A percentile compares a stretch with the other conserved stretches of the same genome.
Conservation (phyloP, 1,140 invertebrate species). For the Papilio aristodemus region DNA sequence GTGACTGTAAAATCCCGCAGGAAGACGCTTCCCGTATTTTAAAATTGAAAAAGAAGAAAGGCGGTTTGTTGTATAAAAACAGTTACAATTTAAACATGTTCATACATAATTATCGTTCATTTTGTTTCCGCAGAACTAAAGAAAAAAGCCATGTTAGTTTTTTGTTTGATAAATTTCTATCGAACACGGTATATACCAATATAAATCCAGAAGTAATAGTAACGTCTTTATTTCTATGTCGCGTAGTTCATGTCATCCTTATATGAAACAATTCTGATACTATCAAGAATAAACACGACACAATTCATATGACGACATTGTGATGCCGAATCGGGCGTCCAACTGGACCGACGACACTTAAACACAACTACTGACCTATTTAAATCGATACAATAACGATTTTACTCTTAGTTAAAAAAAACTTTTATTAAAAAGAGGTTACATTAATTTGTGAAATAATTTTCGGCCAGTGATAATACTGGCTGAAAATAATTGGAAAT, state of each 20-base stretch:
- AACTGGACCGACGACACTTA: constrained; percentile 10
- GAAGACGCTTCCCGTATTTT: too few relatives aligned
- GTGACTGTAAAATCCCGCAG: too few relatives aligned
- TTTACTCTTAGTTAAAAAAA: too few relatives aligned
- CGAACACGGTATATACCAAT: too few relatives aligned
- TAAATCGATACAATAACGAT: not conserved
- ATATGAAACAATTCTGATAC: constrained; percentile 20
- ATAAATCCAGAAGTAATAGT: not conserved
- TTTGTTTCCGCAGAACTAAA: too few relatives aligned
- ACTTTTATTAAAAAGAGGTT: not conserved
- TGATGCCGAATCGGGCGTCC: not conserved
- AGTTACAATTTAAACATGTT: too few relatives aligned
- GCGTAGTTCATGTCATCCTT: not conserved
- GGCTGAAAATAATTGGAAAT: not conserved
- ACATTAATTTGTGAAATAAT: not conserved
- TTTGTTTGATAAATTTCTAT: too few relatives aligned
- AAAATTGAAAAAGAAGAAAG: too few relatives aligned
- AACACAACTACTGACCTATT: not conserved
- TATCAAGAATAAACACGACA: not conserved
- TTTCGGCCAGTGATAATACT: not conserved
- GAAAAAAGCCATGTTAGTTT: too few relatives aligned
- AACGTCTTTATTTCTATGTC: not conserved
- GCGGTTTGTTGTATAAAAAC: too few relatives aligned
- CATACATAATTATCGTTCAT: too few relatives aligned
- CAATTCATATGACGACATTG: constrained; percentile 15